Evolutionary conservation across 1,140 invertebrate species (phyloP).

Genomic region (Cyclina sinensis): DNA sequence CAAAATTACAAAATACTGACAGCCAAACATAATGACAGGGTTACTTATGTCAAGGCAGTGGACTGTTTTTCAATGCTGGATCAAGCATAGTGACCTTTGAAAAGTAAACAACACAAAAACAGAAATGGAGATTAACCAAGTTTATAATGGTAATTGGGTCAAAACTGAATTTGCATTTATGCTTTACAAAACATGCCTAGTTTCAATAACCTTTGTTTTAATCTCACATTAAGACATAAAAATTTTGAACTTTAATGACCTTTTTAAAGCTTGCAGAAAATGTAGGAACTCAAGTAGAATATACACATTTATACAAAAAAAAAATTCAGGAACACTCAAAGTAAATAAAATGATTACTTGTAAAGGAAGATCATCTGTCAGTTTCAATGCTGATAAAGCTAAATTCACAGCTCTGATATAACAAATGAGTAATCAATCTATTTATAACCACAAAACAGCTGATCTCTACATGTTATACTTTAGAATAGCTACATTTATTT

Average conservation of each 20-base stretch:
- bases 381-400: background rate
- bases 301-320: no score
- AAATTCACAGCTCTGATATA: background rate
- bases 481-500: background rate
- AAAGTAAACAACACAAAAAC: no score
- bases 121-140: background rate
- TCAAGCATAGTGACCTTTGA: background rate
- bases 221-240: no score
- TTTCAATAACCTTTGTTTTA: no score
- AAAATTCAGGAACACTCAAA: no score
- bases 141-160: background rate
- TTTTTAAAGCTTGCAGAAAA: no score
- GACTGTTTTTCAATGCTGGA: background rate
- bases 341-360: slow-evolving; percentile 16
- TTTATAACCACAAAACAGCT: slow-evolving; percentile 34
- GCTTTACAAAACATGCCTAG: no score
- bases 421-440: background rate
- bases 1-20: background rate
- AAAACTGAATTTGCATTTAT: background rate
- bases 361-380: background rate
- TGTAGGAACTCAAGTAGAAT: no score
- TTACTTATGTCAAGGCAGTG: background rate
- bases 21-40: background rate
- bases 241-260: no score
- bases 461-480: background rate